Evolutionary conservation across 2,797 vertebrate species (phyloP).

Genomic region (Tapera naevia): DNA sequence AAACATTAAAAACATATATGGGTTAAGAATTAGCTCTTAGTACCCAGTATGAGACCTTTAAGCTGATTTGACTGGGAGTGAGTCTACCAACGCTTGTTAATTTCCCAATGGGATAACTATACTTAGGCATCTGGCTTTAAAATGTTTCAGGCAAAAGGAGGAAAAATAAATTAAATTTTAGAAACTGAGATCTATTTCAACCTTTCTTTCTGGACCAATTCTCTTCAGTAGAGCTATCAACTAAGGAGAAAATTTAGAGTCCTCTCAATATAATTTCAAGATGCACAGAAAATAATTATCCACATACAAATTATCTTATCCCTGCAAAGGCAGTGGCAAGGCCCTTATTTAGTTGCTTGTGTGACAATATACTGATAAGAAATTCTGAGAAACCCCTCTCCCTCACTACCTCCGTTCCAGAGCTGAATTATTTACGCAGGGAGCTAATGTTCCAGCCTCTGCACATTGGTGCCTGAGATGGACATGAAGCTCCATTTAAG

Average conservation of each 20-base stretch:
- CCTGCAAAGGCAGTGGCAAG: background rate
- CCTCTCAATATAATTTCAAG: background rate
- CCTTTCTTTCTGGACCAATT: background rate
- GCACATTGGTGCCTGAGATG: background rate
- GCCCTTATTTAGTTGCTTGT: background rate
- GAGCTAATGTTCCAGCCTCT: background rate
- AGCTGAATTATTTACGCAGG: background rate
- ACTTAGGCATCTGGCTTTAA: background rate
- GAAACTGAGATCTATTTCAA: background rate
- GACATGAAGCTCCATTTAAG: background rate
- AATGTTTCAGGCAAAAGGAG: background rate
- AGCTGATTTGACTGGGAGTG: background rate
- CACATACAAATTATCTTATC: background rate
- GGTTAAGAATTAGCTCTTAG: background rate
- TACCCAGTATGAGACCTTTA: background rate
- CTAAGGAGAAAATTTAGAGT: background rate
- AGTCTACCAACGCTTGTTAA: background rate
- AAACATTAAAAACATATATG: background rate
- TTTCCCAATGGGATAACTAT: background rate
- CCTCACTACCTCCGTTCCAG: background rate
- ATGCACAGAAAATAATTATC: background rate
- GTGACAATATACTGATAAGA: background rate
- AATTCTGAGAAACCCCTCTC: background rate
- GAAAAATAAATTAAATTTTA: background rate
- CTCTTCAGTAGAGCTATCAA: background rate